Conservation (phyloP, 1,140 invertebrate genomes). For the Penaeus vannamei region DNA sequence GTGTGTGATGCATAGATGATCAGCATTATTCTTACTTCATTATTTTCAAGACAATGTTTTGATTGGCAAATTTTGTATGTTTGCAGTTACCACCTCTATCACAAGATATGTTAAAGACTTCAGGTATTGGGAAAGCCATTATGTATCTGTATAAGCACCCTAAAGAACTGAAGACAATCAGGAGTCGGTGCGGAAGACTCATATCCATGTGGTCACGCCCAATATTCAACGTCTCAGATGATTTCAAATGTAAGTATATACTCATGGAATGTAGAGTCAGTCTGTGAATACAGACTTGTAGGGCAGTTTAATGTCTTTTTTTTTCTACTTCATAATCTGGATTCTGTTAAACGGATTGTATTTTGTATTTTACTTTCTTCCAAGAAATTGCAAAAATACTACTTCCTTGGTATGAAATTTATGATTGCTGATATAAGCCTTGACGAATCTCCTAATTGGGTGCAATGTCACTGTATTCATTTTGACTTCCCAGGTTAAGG, state of each 20-base stretch:
- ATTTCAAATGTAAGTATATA: constrained; percentile 82
- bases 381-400: no score
- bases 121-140: constrained; percentile 97
- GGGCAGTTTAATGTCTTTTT: no score
- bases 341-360: no score
- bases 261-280: not conserved
- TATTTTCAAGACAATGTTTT: not conserved
- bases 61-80: not conserved
- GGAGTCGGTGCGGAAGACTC: constrained; percentile 88
- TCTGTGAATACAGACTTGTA: no score
- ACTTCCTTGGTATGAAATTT: no score
- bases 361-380: no score
- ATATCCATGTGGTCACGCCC: constrained; percentile 98
- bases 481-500: no score
- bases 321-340: no score
- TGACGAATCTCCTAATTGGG: no score
- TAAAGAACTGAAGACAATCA: constrained; percentile 95
- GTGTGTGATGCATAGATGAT: no score
- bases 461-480: no score
- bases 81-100: constrained; percentile 91
- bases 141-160: constrained; percentile 99
- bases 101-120: constrained; percentile 91
- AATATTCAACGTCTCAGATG: constrained; percentile 95
- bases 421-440: no score
- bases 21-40: not conserved